Evolutionary conservation across 2,888 invertebrate species (phyloP), one percentile per base, ranked within the genome.

Genomic region (Melolontha melolontha): DNA sequence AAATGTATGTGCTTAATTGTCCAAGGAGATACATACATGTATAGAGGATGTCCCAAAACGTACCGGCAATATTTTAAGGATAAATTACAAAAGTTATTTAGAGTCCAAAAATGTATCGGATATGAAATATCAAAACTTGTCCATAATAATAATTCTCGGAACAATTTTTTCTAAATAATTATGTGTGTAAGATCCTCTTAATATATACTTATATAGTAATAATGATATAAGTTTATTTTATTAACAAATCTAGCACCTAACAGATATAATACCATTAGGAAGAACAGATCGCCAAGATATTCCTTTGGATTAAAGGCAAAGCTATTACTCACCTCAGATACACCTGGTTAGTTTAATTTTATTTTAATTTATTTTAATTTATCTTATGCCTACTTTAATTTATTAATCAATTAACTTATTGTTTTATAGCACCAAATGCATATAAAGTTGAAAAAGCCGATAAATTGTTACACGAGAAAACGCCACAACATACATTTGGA

Each of bases 401-500:
- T 8, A 47, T 2, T 14, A 47, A 47, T 16, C 1, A 47, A 22
- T 47, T 14, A 12, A 16, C 14, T 17, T 44, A 44, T 59, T 44
- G 22, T 59, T 59, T 65, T 57, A 11, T 70, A 81, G 81, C 89
- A 40, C 90, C 89, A 76, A 87, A 90, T 74, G 76, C 79, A 34
- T 84, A 86, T 76, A 78, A 84, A 70, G 85, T 84, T 27, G 87
- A 88, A 70, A 84, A 84, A 74, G 84, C 88, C 8, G 89, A 90
- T 70, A 87, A 87, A 78, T 75, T 86, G 22, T 78, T 85, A 47
- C 78, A 85, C 39, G 88, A 89, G 75, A 83, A 85, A 71, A 84
- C 87, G 5, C 91, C 91, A 11, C 82, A 86, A 17, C 91, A 87
- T 77, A 86, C 87, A 54, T 90, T 92, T 75, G 88, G 89, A 64